Evolutionary conservation across 2,888 invertebrate species (phyloP).

Genomic region (Dryomyza anilis): DNA sequence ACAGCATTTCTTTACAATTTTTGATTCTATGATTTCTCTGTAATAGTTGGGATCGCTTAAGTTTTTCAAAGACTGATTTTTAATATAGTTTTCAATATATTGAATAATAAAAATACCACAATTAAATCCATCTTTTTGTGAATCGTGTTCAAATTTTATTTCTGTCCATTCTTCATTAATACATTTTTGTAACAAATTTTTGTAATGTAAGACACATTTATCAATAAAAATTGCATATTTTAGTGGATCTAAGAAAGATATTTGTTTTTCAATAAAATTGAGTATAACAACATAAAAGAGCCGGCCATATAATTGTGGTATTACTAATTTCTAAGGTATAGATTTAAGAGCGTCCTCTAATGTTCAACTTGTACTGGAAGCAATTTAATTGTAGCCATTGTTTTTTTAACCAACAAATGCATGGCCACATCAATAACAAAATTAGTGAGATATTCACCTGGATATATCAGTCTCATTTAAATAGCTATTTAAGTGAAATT

Average conservation of each 20-base stretch:
- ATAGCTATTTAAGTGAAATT: not conserved
- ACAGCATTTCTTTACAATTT: not conserved
- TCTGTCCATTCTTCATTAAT: not conserved
- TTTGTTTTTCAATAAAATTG: not conserved
- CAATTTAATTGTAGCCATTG: not conserved
- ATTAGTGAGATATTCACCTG: not conserved
- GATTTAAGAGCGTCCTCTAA: not conserved
- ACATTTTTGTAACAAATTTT: not conserved
- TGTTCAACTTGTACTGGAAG: not conserved
- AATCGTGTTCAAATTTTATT: not conserved
- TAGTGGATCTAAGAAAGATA: not conserved
- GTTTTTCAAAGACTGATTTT: not conserved
- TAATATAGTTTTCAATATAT: not conserved
- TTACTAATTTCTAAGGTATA: not conserved
- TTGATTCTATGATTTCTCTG: not conserved
- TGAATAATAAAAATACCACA: not conserved
- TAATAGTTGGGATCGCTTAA: not conserved
- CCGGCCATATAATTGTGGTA: not conserved
- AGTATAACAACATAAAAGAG: not conserved
- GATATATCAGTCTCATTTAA: not conserved
- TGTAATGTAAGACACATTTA: not conserved
- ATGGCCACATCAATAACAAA: not conserved
- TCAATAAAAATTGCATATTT: not conserved
- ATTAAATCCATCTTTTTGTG: not conserved
- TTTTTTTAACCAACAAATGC: not conserved